These are phyloP conservation scores for Trissolcus brochymenae DNA, from an alignment of 2,888 invertebrate genomes.

Conservation along the genomic window DNA sequence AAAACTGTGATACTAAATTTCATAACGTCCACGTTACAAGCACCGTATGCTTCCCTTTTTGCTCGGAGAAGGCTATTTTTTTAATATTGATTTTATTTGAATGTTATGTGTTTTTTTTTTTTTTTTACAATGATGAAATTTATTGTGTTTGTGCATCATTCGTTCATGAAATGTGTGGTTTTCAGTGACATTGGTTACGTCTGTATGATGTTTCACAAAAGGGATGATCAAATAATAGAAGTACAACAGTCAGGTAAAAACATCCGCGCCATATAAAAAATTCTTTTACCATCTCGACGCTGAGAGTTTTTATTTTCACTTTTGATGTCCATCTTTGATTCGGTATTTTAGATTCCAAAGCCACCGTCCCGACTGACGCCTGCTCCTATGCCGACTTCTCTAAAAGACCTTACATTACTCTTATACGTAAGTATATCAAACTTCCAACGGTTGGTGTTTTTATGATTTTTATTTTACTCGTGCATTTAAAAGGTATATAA, in stretches of 20 bases:
- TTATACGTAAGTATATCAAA: slow-evolving; percentile 80
- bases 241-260: slow-evolving; percentile 81
- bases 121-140: not conserved
- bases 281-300: slow-evolving; percentile 5
- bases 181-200: slow-evolving; percentile 87
- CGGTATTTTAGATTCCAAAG: slow-evolving; percentile 65
- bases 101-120: too few species aligned
- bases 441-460: not conserved
- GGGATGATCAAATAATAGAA: slow-evolving; percentile 85
- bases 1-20: too few species aligned
- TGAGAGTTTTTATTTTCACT: not conserved
- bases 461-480: too few species aligned
- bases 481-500: too few species aligned
- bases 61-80: too few species aligned
- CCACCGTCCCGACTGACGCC: slow-evolving; percentile 81
- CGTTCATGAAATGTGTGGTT: not conserved
- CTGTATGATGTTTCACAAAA: slow-evolving; percentile 85
- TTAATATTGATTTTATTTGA: too few species aligned
- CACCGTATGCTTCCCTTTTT: not conserved
- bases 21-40: too few species aligned
- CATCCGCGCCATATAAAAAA: not conserved
- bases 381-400: slow-evolving; percentile 79
- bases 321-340: not conserved
- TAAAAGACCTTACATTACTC: slow-evolving; percentile 80
- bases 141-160: slow-evolving; percentile 23